Conservation (phyloP, 2,888 invertebrate species). For the Melipona bicolor region DNA sequence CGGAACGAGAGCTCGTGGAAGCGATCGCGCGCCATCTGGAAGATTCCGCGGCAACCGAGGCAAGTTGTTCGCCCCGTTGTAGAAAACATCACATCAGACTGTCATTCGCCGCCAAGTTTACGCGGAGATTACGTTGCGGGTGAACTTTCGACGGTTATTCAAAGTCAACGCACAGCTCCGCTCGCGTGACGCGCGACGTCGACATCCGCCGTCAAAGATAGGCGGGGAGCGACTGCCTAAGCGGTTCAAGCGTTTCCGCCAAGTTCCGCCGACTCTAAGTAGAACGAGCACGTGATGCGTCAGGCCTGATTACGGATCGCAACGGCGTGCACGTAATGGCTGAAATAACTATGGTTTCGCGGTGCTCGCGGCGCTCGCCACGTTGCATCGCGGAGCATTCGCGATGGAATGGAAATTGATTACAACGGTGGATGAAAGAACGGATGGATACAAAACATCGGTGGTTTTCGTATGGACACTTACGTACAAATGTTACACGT, state of each 20-base stretch:
- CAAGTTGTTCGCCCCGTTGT: neutral
- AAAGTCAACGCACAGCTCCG: neutral
- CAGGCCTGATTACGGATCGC: constrained; percentile 38
- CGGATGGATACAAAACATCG: neutral
- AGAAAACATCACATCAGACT: constrained; percentile 2
- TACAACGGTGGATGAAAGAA: neutral
- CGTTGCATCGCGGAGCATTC: neutral
- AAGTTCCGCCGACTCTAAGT: constrained; percentile 30
- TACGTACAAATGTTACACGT: neutral
- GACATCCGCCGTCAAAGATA: constrained; percentile 36
- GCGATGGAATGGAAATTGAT: neutral
- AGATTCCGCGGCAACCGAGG: neutral
- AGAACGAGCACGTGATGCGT: constrained; percentile 31
- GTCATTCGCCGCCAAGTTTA: constrained; percentile 25
- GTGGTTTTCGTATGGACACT: neutral
- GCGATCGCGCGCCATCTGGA: neutral
- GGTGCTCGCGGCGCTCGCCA: neutral
- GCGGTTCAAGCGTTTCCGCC: constrained; percentile 25
- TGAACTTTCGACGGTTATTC: constrained; percentile 36
- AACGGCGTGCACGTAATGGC: neutral
- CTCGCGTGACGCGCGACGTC: neutral
- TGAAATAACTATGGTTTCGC: neutral
- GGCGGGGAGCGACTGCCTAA: constrained; percentile 17
- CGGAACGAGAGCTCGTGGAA: constrained; percentile 17
- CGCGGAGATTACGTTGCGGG: constrained; percentile 20